phyloP scores from a whole-genome alignment of 2,888 invertebrate genomes.

The Nephrotoma guestfalica region DNA sequence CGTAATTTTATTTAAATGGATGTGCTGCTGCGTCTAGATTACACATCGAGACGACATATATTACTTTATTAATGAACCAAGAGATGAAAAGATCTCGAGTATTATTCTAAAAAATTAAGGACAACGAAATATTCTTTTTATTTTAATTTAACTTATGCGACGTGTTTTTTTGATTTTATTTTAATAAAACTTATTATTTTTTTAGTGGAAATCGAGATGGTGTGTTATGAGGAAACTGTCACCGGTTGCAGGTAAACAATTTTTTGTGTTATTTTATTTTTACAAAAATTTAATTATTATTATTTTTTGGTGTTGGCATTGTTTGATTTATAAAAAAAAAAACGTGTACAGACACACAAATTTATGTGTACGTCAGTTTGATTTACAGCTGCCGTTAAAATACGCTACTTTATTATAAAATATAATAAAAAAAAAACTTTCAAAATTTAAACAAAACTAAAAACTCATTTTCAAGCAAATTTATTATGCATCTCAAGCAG shows the following conservation, averaged over 20 bases:
- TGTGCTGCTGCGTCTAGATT: neutral
- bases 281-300: neutral
- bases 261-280: neutral
- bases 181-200: conserved; percentile 24
- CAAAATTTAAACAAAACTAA: neutral
- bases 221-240: conserved; percentile 49
- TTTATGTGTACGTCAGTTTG: neutral
- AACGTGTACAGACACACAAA: neutral
- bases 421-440: neutral
- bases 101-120: neutral
- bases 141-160: neutral
- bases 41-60: neutral
- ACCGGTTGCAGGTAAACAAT: conserved; percentile 44
- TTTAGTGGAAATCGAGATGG: conserved; percentile 51
- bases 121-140: neutral
- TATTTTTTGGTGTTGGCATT: neutral
- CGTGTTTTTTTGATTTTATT: neutral
- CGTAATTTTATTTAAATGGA: neutral
- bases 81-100: neutral
- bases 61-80: neutral
- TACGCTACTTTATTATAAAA: too few species aligned
- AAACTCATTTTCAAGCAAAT: neutral
- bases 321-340: neutral
- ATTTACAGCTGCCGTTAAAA: neutral
- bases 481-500: neutral